Conservation (phyloP, 2,888 invertebrate genomes). For the Phengaris alcon region DNA sequence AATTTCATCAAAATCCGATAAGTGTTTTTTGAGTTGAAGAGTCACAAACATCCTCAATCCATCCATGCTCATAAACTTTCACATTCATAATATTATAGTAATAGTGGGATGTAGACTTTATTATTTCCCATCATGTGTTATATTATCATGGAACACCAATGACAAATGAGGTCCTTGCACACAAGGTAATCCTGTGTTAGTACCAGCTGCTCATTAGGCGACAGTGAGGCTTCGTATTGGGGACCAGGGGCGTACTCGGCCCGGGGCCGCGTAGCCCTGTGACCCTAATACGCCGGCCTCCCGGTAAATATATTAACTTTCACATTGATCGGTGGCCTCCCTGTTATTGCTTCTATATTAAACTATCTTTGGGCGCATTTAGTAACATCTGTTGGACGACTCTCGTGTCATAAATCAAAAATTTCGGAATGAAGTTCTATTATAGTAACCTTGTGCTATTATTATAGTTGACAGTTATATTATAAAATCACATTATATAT, state of each 20-base stretch:
- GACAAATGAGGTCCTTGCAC: not conserved
- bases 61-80: no score
- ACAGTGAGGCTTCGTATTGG: conserved; percentile 12
- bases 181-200: not conserved
- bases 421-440: not conserved
- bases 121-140: not conserved
- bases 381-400: not conserved
- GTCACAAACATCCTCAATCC: no score
- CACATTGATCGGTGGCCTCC: conserved; percentile 24
- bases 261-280: conserved; percentile 22
- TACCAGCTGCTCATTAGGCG: conserved; percentile 11
- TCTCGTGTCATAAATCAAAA: not conserved
- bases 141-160: not conserved
- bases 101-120: no score
- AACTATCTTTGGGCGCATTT: not conserved
- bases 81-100: no score
- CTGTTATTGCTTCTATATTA: conserved; percentile 15
- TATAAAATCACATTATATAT: no score
- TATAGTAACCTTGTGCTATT: not conserved
- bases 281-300: conserved; percentile 26
- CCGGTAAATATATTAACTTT: conserved; percentile 27
- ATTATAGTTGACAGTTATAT: not conserved
- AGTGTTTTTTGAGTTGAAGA: no score
- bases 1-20: no score
- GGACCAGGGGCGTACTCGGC: conserved; percentile 12